phyloP scores from a whole-genome alignment of 2,113 vertebrate species.

The Cephalopterus ornatus region DNA sequence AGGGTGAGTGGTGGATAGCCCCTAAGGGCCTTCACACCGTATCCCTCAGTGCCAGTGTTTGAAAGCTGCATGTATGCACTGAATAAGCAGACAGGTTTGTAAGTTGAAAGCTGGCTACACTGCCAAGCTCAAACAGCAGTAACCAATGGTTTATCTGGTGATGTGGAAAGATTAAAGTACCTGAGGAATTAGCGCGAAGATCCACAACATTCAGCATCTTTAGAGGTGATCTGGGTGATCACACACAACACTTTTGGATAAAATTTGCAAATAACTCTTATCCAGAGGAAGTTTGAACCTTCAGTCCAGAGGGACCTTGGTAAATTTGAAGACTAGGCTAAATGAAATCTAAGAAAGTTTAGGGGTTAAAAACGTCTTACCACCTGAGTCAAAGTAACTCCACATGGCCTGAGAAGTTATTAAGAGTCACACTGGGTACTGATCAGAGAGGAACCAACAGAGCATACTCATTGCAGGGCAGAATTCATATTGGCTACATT shows the following conservation, averaged over 20 bases:
- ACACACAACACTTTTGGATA: not conserved
- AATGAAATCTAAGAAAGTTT: not conserved
- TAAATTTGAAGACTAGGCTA: not conserved
- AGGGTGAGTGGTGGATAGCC: not conserved
- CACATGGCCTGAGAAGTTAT: too few relatives aligned
- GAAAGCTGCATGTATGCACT: not conserved
- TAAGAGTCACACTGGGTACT: too few relatives aligned
- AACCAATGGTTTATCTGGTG: not conserved
- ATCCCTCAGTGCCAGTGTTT: not conserved
- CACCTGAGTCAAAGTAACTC: not conserved
- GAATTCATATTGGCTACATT: too few relatives aligned
- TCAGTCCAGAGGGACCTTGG: not conserved
- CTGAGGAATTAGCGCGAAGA: not conserved
- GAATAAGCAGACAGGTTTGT: not conserved
- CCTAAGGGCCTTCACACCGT: not conserved
- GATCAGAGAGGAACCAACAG: too few relatives aligned
- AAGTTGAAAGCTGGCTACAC: not conserved
- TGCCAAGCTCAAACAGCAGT: not conserved
- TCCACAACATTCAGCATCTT: not conserved
- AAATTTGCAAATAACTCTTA: not conserved
- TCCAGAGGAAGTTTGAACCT: not conserved
- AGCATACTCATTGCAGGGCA: too few relatives aligned
- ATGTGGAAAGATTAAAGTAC: not conserved
- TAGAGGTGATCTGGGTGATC: not conserved
- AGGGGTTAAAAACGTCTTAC: not conserved